Base-by-base conservation (phyloP, 2,797 vertebrate species). In the Rhynchonycteris naso region DNA sequence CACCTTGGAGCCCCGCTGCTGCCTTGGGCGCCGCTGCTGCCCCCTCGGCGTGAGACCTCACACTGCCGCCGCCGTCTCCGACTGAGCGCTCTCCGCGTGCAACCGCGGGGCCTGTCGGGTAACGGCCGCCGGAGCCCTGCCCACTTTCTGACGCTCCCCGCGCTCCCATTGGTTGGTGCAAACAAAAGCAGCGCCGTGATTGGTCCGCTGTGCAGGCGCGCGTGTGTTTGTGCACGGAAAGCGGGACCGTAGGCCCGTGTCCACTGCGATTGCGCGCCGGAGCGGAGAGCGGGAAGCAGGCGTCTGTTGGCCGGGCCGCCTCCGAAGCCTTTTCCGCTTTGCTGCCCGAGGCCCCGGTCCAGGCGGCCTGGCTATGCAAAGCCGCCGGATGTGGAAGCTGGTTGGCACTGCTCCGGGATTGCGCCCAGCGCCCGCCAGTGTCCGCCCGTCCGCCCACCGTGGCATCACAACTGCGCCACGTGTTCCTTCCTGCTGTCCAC, bases 41-140 rank as follows among this genome's bases (percentile, higher is more conserved):
- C 43, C 5, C 43, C 43, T 43, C 43, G 30, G 1, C 2, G 10
- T 0, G 7, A 0, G 2, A 0, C 0, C 0, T 0, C 61, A 0
- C 1, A 0, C 4, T 1, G 0, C 7, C 0, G 22, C 65, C 5
- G 5, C 86, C 0, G 16, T 43, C 52, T 59, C 65, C 0, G 4
- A 0, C 8, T 2, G 0, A 24, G 10, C 0, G 11, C 0, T 1
- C 1, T 1, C 2, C 19, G 0, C 14, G 26, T 2, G 63, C 66
- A 0, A 76, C 81, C 75, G 47, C 54, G 0, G 7, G 1, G 92
- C 81, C 33, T 1, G 8, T 4, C 14, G 91, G 94, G 95, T 95
- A 97, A 97, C 96, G 83, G 95, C 47, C 28, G 11, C 21, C 10
- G 1, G 30, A 0, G 18, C 12, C 89, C 95, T 76, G 68, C 97